Evolutionary conservation across 2,888 invertebrate species (phyloP), one percentile per base, ranked within the genome.

Genomic region (Tupiocoris notatus): DNA sequence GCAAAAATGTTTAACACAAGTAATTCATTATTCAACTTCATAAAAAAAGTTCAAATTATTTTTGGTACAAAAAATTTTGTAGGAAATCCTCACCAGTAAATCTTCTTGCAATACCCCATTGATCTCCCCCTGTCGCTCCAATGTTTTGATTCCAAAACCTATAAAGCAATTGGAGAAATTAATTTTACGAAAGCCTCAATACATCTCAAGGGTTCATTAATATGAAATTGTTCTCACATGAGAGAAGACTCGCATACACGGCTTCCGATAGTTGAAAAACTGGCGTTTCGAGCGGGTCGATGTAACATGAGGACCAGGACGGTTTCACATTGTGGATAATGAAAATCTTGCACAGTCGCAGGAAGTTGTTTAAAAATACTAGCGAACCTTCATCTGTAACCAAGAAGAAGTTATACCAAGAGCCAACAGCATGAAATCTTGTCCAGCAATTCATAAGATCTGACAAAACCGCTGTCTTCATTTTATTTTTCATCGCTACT

Each of bases 221-320:
- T 7, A 39, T 7, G 12, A 39, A 39, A 39, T 39, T 39, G 12
- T 39, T 39, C 39, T 39, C 12, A 39, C 39, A 7, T 3, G 39
- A 7, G 12, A 39, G 39, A 39, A 39, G 39, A 12, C 39, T 39
- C 6, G 3, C 12, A 39, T 39, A 56, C 6, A 68, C 57, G 6
- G 21, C 9, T 9, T 17, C 1, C 24, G 74, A 17, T 16, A 74
- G 54, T 7, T 63, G 25, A 24, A 66, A 58, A n/a, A 20, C 23
- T 7, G 75, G 39, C 18, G 65, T n/a, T 57, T 75, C 75, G 1
- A 75, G 64, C n/a, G 75, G 75, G 24, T 75, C 75, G 9, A 64
- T 65, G 75, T 75, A 65, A n/a, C 20, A 23, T n/a, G 75, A 61
- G 16, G 73, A 73, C 62, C 62, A 73, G 2, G 39, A 21, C 16